Evolutionary conservation across 2,113 vertebrate species (phyloP).

Genomic region (Piliocolobus tephrosceles): DNA sequence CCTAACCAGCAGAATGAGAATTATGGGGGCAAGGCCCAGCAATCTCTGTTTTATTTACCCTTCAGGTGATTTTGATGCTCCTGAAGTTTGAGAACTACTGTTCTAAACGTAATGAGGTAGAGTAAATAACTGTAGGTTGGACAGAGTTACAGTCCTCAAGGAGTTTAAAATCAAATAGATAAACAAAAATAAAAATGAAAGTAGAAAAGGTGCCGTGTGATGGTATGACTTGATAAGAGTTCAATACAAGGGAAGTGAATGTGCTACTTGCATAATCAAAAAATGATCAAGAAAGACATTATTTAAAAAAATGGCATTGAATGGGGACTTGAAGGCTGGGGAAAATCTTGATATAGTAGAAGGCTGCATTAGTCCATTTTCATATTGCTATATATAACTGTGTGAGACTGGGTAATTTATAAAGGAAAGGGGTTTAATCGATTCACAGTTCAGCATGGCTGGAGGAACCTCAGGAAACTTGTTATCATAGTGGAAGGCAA

Average conservation of each 20-base stretch:
- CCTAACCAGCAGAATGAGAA: not conserved
- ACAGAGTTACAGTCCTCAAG: not conserved
- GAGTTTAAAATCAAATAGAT: not conserved
- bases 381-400: too few species aligned
- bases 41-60: not conserved
- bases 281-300: not conserved
- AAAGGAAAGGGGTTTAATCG: too few species aligned
- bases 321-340: not conserved
- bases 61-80: not conserved
- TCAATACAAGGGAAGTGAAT: not conserved
- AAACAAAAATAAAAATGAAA: not conserved
- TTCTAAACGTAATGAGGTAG: not conserved
- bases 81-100: not conserved
- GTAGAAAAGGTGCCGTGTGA: not conserved
- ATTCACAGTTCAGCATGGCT: too few species aligned
- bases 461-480: too few species aligned
- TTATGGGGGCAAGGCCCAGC: too few species aligned
- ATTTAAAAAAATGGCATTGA: not conserved
- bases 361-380: not conserved
- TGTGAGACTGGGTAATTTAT: too few species aligned
- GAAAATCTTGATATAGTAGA: not conserved
- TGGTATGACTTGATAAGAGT: not conserved
- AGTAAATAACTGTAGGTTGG: not conserved
- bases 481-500: too few species aligned
- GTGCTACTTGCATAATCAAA: not conserved